These are phyloP conservation scores for Cossypha niveicapilla DNA, from an alignment of 2,797 vertebrate species.

Conservation along the genomic window DNA sequence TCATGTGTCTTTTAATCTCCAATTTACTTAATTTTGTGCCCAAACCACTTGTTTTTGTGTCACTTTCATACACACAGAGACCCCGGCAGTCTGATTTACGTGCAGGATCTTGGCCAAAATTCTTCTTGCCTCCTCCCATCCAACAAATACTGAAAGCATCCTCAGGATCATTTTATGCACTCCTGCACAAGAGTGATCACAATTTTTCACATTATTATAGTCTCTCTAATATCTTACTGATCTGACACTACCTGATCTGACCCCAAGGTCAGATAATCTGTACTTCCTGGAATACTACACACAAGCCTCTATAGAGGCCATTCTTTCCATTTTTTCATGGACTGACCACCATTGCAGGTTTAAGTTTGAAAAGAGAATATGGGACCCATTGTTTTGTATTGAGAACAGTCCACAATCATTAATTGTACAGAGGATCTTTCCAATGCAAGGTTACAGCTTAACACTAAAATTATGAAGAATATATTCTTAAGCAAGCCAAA, in stretches of 20 bases:
- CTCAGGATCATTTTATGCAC: neutral
- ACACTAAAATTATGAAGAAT: neutral
- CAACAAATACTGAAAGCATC: neutral
- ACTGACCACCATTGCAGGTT: neutral
- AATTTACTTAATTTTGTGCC: neutral
- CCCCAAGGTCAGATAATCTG: too few species aligned
- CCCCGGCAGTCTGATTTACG: neutral
- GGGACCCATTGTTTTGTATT: rapidly evolving
- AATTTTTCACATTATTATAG: neutral
- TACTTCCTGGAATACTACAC: neutral
- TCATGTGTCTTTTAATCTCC: neutral
- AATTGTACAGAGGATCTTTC: rapidly evolving
- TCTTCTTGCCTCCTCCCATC: neutral
- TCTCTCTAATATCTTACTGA: neutral
- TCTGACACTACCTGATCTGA: neutral
- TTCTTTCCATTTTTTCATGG: neutral
- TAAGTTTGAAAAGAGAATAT: neutral
- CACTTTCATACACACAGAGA: neutral
- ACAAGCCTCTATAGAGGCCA: neutral
- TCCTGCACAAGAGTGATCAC: neutral
- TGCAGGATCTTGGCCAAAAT: neutral
- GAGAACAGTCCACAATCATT: neutral
- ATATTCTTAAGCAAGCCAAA: neutral
- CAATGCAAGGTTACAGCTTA: neutral
- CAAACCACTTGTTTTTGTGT: neutral